phyloP scores from a whole-genome alignment of 2,888 invertebrate species.

The Nineta flava region DNA sequence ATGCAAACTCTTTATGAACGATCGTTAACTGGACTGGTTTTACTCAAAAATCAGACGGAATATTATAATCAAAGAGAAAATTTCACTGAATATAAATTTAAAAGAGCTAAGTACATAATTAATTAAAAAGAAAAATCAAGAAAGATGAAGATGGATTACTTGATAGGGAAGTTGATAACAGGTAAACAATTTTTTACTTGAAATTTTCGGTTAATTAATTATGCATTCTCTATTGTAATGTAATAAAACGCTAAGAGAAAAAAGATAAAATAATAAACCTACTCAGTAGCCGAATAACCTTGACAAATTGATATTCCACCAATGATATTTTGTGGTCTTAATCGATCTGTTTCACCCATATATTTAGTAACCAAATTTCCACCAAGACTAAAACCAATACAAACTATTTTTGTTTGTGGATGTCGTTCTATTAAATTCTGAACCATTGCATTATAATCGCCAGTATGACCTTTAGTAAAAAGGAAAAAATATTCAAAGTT shows the following conservation, averaged over 20 bases:
- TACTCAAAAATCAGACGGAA: too few species aligned
- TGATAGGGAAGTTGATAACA: too few species aligned
- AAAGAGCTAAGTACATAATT: too few species aligned
- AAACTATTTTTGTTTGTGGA: conserved; percentile 60
- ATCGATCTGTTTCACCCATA: conserved; percentile 57
- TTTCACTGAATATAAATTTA: too few species aligned
- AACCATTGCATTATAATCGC: conserved; percentile 75
- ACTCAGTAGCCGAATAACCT: conserved; percentile 86
- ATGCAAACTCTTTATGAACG: too few species aligned
- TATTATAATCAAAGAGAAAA: too few species aligned
- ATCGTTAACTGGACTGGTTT: too few species aligned
- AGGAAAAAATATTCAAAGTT: not conserved
- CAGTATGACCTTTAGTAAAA: conserved; percentile 57
- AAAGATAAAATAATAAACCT: conserved; percentile 27
- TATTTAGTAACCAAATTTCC: conserved; percentile 90
- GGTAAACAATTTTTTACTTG: too few species aligned
- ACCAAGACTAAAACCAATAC: conserved; percentile 86
- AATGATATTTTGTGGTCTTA: conserved; percentile 52
- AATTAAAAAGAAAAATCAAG: too few species aligned
- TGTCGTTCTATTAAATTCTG: conserved; percentile 54
- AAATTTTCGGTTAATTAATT: too few species aligned
- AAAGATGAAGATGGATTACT: too few species aligned
- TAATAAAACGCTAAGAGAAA: not conserved
- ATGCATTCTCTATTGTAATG: too few species aligned
- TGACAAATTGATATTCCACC: conserved; percentile 88